Base-by-base conservation (phyloP, 2,113 vertebrate species). In the Smithornis capensis region DNA sequence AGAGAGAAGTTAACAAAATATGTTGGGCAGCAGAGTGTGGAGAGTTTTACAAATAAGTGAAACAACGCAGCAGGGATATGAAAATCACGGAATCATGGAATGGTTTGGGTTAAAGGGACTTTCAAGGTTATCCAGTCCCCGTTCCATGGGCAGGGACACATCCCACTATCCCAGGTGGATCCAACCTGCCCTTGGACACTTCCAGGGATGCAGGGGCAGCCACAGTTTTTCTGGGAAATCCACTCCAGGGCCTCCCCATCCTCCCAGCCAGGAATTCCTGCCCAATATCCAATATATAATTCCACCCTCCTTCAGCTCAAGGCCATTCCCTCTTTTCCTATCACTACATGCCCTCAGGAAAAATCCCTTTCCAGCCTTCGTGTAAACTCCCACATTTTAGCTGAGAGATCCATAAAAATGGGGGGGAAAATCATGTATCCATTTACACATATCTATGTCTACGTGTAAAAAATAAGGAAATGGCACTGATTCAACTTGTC, bases 351-450 rank as follows among this genome's bases (percentile, higher is more conserved):
- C 17, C 33, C n/a, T 37, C 21, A 10, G 3, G 25, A 27, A 33
- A 55, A 50, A 14, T 4, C n/a, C 56, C 18, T 57, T n/a, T 59
- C 56, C 56, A 59, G 56, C 33, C 33, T 59, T n/a, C 33, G 6
- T 22, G 21, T 9, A 35, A 59, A 24, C 22, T 8, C 23, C n/a
- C 57, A 35, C 23, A 22, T 35, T 59, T 35, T 24, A 67, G 28
- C 18, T 59, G 52, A 40, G 29, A 69, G 13, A 53, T 47, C 11
- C 35, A 33, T 45, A 21, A 67, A 52, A 55, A 67, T 53, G 2
- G 6, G 17, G 3, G 2, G 0, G 2, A 10, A 14, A 53, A 19
- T 59, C 38, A 29, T 14, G 19, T 8, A 9, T 22, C 15, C 6
- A 35, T 45, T 27, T 22, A 19, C 31, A 31, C 1, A 0, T 9